Conservation (phyloP, 2,113 vertebrate species). For the Pygathrix nemaeus region DNA sequence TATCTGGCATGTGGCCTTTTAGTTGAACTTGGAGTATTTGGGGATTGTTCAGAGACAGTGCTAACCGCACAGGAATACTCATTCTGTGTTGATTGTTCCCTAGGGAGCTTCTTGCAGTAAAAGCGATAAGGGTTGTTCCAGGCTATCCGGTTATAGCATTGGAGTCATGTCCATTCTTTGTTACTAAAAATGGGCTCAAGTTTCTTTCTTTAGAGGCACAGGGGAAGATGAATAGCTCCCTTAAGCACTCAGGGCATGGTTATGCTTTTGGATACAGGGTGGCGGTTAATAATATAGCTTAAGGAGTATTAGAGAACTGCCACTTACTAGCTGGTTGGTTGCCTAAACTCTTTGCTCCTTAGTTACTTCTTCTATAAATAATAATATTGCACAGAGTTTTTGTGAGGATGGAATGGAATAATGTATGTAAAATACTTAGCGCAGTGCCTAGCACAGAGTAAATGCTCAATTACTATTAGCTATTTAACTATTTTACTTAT, state of each 20-base stretch:
- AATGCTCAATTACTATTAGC: neutral
- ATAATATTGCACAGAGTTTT: neutral
- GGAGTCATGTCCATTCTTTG: constrained; percentile 17
- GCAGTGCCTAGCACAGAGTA: neutral
- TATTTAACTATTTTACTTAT: neutral
- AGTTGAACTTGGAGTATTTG: constrained; percentile 23
- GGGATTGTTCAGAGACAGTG: constrained; percentile 9
- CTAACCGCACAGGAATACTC: neutral
- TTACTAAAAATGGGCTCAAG: constrained; percentile 5
- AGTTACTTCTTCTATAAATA: neutral
- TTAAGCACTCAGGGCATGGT: neutral
- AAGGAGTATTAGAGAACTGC: neutral
- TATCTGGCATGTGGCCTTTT: constrained; percentile 52
- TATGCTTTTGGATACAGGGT: neutral
- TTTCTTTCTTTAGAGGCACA: neutral
- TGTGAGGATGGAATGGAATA: neutral
- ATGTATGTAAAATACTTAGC: neutral
- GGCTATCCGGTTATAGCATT: neutral
- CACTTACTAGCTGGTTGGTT: neutral
- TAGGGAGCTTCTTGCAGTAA: constrained; percentile 11
- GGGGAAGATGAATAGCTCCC: neutral
- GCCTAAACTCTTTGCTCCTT: neutral
- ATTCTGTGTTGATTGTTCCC: neutral
- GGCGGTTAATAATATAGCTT: neutral
- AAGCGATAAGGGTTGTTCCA: constrained; percentile 3